Percentiles rank a stretch among this genome's conserved stretches.
phyloP scores from a whole-genome alignment of 2,797 vertebrate species.

The Todus mexicanus region DNA sequence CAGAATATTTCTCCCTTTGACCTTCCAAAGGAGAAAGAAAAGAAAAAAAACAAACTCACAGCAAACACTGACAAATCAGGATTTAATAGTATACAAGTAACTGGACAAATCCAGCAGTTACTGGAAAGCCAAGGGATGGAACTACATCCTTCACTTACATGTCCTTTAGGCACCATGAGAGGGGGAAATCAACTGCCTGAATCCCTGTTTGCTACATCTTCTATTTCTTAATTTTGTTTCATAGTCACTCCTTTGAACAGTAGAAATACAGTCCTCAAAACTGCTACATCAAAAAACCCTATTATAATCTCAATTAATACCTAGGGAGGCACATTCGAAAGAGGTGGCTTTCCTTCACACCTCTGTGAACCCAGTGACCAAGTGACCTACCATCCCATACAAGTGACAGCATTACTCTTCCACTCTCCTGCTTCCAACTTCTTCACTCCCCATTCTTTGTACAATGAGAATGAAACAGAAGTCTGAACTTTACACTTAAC shows the following conservation, averaged over 20 bases:
- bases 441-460: neutral
- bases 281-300: neutral
- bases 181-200: neutral
- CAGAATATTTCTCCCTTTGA: neutral
- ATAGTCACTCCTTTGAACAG: neutral
- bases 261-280: neutral
- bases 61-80: neutral
- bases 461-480: slow-evolving; percentile 25
- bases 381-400: neutral
- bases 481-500: neutral
- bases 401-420: neutral
- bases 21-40: neutral
- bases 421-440: neutral
- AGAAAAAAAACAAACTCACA: neutral
- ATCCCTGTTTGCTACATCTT: neutral
- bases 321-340: neutral
- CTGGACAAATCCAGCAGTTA: neutral
- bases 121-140: neutral
- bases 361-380: neutral
- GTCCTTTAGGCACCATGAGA: neutral
- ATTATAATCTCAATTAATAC: neutral
- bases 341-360: neutral
- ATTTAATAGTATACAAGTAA: neutral
- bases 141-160: neutral
- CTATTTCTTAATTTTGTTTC: neutral